These are phyloP conservation scores for Yponomeuta malinellus DNA, from an alignment of 2,888 invertebrate species.

Conservation along the genomic window DNA sequence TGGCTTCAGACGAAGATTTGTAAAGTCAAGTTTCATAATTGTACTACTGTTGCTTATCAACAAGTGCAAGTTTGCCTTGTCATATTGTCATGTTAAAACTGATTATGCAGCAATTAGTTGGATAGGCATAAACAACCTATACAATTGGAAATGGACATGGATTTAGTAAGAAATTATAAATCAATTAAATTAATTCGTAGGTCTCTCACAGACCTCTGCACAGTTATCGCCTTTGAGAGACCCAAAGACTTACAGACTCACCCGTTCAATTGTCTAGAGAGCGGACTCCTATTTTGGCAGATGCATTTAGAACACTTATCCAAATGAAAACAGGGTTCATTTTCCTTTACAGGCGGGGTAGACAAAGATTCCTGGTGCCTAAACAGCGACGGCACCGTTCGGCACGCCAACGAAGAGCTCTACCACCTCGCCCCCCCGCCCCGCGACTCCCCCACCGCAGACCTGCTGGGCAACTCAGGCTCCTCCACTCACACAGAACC, in stretches of 20 bases:
- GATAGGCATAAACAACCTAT: too few species aligned
- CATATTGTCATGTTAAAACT: too few species aligned
- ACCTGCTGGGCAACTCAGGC: slow-evolving; percentile 56
- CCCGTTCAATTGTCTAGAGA: too few species aligned
- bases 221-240: too few species aligned
- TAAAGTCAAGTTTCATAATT: not conserved
- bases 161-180: too few species aligned
- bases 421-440: slow-evolving; percentile 76
- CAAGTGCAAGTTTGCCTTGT: not conserved
- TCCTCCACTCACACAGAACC: slow-evolving; percentile 45
- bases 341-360: slow-evolving; percentile 79
- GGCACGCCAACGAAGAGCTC: slow-evolving; percentile 88
- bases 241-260: too few species aligned
- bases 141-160: too few species aligned
- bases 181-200: too few species aligned
- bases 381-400: slow-evolving; percentile 90
- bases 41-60: not conserved
- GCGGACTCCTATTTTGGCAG: not conserved
- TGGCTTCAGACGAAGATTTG: not conserved
- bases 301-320: not conserved
- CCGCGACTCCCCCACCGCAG: slow-evolving; percentile 60
- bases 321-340: not conserved
- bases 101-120: too few species aligned
- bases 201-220: too few species aligned
- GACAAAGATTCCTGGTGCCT: slow-evolving; percentile 96